Conservation (phyloP, 2,888 invertebrate species). For the Sturmia bella region DNA sequence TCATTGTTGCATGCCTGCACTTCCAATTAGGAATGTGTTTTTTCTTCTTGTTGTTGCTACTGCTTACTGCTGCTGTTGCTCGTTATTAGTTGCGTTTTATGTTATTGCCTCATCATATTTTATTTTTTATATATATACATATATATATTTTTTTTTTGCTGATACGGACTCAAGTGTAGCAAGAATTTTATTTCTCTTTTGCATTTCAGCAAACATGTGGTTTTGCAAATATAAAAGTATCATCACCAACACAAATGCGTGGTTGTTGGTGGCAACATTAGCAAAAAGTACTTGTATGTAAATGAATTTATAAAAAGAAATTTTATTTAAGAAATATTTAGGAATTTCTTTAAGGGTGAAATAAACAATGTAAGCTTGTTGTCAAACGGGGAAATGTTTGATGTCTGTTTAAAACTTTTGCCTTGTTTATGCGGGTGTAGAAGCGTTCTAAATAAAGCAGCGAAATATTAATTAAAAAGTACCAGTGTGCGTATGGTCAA, state of each 20-base stretch:
- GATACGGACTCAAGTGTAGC: constrained; percentile 42
- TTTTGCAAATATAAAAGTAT: constrained; percentile 28
- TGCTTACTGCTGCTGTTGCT: constrained; percentile 8
- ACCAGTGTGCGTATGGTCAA: too few relatives aligned
- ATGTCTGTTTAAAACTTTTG: too few relatives aligned
- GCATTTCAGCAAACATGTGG: constrained; percentile 64
- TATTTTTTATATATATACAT: too few relatives aligned
- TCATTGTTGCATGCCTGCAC: constrained; percentile 67
- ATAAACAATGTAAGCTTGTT: too few relatives aligned
- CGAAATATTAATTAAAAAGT: too few relatives aligned
- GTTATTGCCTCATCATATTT: constrained; percentile 51
- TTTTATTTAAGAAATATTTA: neutral
- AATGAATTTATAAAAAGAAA: neutral
- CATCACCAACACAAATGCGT: neutral
- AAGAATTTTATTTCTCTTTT: constrained; percentile 46
- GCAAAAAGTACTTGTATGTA: constrained; percentile 12
- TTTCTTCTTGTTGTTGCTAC: constrained; percentile 19
- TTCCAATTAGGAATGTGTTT: constrained; percentile 53
- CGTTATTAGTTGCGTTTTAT: constrained; percentile 33
- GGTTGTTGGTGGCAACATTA: constrained; percentile 18
- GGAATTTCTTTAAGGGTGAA: neutral
- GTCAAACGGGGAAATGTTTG: too few relatives aligned
- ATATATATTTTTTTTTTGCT: constrained; percentile 34
- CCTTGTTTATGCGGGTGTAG: too few relatives aligned
- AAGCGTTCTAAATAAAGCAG: too few relatives aligned